phyloP scores from a whole-genome alignment of 2,888 invertebrate species.

The Germaria angustata region DNA sequence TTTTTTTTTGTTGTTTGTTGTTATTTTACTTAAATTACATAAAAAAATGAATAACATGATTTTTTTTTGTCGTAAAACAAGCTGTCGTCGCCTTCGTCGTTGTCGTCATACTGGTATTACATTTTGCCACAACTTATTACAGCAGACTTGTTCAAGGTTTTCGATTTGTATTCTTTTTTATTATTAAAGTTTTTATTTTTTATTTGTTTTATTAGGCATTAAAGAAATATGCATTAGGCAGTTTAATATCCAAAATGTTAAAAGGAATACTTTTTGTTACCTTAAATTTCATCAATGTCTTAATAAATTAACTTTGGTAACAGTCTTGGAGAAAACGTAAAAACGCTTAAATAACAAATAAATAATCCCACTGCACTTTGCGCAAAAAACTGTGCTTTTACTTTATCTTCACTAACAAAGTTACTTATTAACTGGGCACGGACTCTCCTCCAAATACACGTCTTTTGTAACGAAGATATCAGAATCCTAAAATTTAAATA shows the following conservation, averaged over 20 bases:
- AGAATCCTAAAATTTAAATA: no score
- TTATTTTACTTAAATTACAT: conserved; percentile 44
- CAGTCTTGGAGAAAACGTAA: no score
- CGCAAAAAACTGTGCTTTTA: no score
- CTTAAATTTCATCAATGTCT: no score
- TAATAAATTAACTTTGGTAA: no score
- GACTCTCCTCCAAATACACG: no score
- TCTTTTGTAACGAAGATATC: no score
- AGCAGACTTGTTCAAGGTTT: conserved; percentile 48
- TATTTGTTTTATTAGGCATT: background rate
- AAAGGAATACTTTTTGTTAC: background rate
- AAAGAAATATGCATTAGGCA: conserved; percentile 39
- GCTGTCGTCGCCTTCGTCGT: background rate
- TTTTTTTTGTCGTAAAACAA: conserved; percentile 38
- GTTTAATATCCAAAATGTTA: conserved; percentile 23
- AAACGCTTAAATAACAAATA: no score
- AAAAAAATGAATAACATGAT: conserved; percentile 52
- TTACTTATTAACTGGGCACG: no score
- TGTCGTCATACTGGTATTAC: conserved; percentile 20
- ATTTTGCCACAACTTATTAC: conserved; percentile 49
- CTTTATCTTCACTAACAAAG: no score
- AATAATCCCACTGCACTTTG: no score
- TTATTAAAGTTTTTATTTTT: conserved; percentile 15
- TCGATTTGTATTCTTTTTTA: conserved; percentile 32
- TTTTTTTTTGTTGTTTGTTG: background rate